Evolutionary conservation across 1,140 invertebrate species (phyloP), one percentile per base, ranked within the genome.

Genomic region (Trinorchestia longiramus): DNA sequence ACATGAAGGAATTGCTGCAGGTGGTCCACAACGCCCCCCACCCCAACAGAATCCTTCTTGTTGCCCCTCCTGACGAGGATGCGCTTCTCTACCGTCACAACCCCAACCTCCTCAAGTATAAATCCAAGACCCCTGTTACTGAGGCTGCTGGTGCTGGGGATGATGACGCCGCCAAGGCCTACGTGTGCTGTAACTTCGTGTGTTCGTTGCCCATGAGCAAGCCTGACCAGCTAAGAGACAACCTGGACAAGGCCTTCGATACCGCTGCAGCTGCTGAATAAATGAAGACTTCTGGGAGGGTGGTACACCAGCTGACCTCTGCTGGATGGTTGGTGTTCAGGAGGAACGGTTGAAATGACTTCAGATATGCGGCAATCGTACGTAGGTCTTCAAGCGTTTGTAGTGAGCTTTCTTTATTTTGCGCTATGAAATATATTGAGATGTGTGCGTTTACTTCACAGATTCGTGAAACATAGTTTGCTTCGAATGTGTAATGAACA

Each of bases 131-230:
- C 96, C 97, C 97, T 97, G 96, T 97, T 95, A 44, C 8, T 40
- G 1, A 1, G 43, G 6, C 47, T 53, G 6, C 47, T 53, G 47
- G 36, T 8, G 44, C 6, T 23, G 92, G 41, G 44, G 92, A 94
- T 11, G 92, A 94, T n/a, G 44, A 94, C 92, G 40, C 44, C 3
- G 98, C 98, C 0, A 98, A 98, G 0, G 98, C 98, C 23, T 99
- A 98, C 97, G 98, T 99, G 41, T 99, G 99, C 97, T 98, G 98
- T 90, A 98, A 98, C 97, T 98, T 98, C 96, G 98, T 98, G 23
- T 99, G 99, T 97, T 98, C 98, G 0, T 97, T 99, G 96, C 99
- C 99, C 4, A 98, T 99, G 41, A 98, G 98, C 0, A 98, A 98
- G 95, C 98, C 98, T 0, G 97, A 98, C 28, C 98, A 98, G 87